phyloP scores from a whole-genome alignment of 2,888 invertebrate species.

The Drosophila histrio region DNA sequence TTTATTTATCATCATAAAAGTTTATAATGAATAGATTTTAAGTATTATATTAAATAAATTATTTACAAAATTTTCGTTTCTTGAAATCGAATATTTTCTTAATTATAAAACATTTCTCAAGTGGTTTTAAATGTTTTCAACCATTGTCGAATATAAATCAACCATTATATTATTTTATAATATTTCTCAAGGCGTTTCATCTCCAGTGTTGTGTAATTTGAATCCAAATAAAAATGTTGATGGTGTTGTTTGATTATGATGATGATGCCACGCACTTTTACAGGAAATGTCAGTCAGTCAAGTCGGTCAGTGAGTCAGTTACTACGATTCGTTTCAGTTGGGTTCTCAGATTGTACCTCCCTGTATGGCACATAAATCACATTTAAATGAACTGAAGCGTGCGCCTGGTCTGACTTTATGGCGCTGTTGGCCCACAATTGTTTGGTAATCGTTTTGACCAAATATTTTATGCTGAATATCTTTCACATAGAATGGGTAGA shows the following conservation, averaged over 20 bases:
- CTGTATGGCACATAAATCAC: constrained; percentile 54
- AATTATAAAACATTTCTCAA: no score
- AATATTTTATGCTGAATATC: constrained; percentile 49
- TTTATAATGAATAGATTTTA: no score
- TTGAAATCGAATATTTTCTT: no score
- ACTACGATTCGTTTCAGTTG: constrained; percentile 8
- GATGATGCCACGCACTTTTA: constrained; percentile 43
- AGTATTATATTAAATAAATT: no score
- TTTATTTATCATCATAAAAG: no score
- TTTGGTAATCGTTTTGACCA: constrained; percentile 66
- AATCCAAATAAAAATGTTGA: constrained; percentile 3
- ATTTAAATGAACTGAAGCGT: constrained; percentile 69
- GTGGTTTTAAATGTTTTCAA: no score
- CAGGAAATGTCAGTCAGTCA: constrained; percentile 50
- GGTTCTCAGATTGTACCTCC: constrained; percentile 21
- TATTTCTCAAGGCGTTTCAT: background rate
- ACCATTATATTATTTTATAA: background rate
- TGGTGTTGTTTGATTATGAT: constrained; percentile 8
- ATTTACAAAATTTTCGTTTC: no score
- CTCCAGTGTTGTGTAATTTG: constrained; percentile 24
- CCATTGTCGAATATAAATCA: no score
- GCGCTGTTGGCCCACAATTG: constrained; percentile 45
- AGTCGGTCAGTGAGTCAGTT: constrained; percentile 3
- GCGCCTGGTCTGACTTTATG: constrained; percentile 43
- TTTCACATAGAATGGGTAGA: constrained; percentile 11